Percentiles rank a stretch among this genome's conserved stretches.
These are phyloP conservation scores for Antheraea yamamai DNA, from an alignment of 2,888 invertebrate species.

Conservation along the genomic window DNA sequence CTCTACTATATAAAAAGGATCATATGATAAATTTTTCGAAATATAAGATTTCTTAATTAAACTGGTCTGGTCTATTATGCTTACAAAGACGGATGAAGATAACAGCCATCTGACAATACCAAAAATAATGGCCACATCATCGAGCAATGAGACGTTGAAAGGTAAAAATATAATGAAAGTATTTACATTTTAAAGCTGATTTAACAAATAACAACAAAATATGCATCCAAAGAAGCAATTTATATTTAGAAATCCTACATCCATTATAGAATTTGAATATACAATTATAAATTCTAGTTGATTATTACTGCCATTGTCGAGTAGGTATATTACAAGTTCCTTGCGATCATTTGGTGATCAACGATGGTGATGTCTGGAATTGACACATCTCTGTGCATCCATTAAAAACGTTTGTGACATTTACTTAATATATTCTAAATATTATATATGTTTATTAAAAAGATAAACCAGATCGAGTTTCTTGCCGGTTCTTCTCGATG, in stretches of 20 bases:
- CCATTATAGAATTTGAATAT: not conserved
- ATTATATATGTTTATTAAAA: no score
- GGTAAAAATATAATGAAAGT: slow-evolving; percentile 66
- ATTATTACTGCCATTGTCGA: no score
- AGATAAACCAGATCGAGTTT: no score
- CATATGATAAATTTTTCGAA: not conserved
- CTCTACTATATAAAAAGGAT: no score
- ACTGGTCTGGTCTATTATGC: slow-evolving; percentile 40
- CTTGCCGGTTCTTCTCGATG: no score
- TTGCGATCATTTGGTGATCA: no score
- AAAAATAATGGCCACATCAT: slow-evolving; percentile 87
- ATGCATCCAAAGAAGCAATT: not conserved
- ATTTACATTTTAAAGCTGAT: not conserved
- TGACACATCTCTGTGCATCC: no score
- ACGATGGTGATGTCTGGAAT: no score
- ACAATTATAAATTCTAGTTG: no score
- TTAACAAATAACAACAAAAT: not conserved
- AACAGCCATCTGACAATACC: slow-evolving; percentile 86
- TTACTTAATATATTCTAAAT: no score
- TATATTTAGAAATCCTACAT: not conserved
- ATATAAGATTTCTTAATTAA: not conserved
- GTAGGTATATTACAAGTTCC: no score
- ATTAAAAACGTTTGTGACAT: no score
- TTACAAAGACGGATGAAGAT: slow-evolving; percentile 79
- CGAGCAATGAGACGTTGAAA: slow-evolving; percentile 89